Base-by-base conservation (phyloP, 92 coral and sea anemone species). In the Phenganax marumi region DNA sequence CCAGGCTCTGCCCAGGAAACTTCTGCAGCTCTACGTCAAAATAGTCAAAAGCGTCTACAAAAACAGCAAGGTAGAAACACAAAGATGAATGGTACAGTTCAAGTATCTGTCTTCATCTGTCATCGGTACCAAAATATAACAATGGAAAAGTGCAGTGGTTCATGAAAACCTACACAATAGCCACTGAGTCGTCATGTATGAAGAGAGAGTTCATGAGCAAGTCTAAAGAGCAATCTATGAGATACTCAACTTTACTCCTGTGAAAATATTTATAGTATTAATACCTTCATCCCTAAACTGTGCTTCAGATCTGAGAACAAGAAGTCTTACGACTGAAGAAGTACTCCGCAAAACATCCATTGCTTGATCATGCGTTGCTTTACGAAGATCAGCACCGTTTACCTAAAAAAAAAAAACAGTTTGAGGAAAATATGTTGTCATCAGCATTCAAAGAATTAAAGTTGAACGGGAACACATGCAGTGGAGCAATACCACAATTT, bases 1-100 rank as follows among this genome's bases (percentile, higher is more conserved):
- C 98, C 63, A 95, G 92, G 51, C 98, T 95, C 64, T 95, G 98
- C 50, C 98, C 98, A 47, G 98, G 98, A 13, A 86, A 90, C 79
- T 89, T 95, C 85, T 85, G 76, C 68, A 95, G 75, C 52, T 92
- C 95, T 8, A 95, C 88, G 2, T 85, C 89, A 10, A 95, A 39
- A 80, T 84, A 89, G 33, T 95, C 98, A 61, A 95, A 87, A 6
- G 98, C 97, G 61, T 95, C 98, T 95, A 89, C 0, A 56, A 18
- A 79, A 18, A 49, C 33, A 81, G 10, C 33, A 24, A 52, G n/a
- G 9, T 11, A 24, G 11, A 70, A 6, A 70, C 7, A 33, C 6
- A 33, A 33, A 33, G 43, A 33, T 33, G 43, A 33, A 33, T 33
- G 43, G 43, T 33, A 33, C 43, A 33, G 43, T 33, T 33, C 2